Percentiles rank a stretch among this genome's conserved stretches.
Conservation (phyloP, 2,113 vertebrate genomes). For the Bucco capensis region DNA sequence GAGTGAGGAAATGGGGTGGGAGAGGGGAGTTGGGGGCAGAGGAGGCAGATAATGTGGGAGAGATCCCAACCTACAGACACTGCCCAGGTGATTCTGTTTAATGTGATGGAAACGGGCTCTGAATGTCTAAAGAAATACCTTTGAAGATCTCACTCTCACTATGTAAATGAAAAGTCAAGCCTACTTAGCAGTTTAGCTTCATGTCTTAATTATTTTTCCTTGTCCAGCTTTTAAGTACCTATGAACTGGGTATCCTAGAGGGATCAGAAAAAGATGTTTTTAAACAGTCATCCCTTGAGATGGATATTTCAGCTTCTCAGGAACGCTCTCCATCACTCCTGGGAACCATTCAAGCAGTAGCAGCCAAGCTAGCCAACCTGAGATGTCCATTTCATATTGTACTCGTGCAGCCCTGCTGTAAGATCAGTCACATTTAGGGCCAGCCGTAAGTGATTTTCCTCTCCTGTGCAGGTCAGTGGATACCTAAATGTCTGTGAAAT, state of each 20-base stretch:
- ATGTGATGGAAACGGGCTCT: not conserved
- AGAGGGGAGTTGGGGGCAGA: no score
- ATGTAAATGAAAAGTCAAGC: not conserved
- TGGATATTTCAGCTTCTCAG: not conserved
- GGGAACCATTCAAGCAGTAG: not conserved
- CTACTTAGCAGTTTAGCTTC: not conserved
- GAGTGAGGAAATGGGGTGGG: no score
- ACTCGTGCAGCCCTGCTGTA: not conserved
- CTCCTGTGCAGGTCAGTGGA: slow-evolving; percentile 8
- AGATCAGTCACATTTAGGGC: not conserved
- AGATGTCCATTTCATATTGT: not conserved
- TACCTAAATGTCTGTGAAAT: slow-evolving; percentile 40
- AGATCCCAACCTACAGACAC: not conserved
- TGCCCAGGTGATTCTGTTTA: not conserved
- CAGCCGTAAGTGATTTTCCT: not conserved
- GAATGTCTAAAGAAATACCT: not conserved
- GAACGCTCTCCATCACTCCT: not conserved
- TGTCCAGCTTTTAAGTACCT: not conserved
- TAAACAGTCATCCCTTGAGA: not conserved
- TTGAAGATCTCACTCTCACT: not conserved
- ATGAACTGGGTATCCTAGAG: not conserved
- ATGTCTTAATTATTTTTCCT: not conserved
- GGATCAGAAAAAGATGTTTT: not conserved
- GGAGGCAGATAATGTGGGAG: no score
- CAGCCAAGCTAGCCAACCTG: not conserved